A percentile compares a stretch with the other conserved stretches of the same genome.
Evolutionary conservation across 92 coral and sea anemone genomes (phyloP).

Genomic region (Virgularia gustaviana): DNA sequence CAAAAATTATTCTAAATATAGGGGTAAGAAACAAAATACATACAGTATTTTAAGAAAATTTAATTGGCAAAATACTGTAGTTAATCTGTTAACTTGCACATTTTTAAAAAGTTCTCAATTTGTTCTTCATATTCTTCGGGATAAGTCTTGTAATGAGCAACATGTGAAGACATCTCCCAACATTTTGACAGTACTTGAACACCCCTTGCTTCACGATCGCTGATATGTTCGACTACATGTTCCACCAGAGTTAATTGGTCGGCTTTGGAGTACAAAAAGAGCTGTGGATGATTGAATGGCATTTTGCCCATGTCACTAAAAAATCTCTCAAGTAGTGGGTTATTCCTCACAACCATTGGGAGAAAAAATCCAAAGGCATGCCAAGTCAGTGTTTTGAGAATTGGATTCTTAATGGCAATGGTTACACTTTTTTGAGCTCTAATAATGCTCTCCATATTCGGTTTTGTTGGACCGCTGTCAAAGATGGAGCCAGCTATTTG

Average conservation of each 20-base stretch:
- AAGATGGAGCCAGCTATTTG: constrained; percentile 78
- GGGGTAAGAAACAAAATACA: too few relatives aligned
- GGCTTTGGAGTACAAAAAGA: constrained; percentile 69
- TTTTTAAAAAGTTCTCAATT: constrained; percentile 58
- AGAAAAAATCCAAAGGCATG: constrained; percentile 47
- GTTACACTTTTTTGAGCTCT: constrained; percentile 67
- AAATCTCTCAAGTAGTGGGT: constrained; percentile 56
- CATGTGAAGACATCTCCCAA: constrained; percentile 85
- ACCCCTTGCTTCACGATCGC: constrained; percentile 60
- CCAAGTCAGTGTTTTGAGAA: constrained; percentile 56
- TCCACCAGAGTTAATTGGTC: constrained; percentile 67
- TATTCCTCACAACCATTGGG: constrained; percentile 58
- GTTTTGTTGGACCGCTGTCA: constrained; percentile 87
- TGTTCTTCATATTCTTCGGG: constrained; percentile 61
- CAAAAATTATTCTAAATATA: too few relatives aligned
- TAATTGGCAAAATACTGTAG: too few relatives aligned
- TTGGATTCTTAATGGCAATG: constrained; percentile 58
- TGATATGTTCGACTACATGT: constrained; percentile 61
- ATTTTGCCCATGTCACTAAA: constrained; percentile 53
- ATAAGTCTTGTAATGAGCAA: constrained; percentile 80
- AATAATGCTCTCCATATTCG: constrained; percentile 63
- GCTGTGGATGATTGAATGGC: constrained; percentile 57
- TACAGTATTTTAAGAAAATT: too few relatives aligned
- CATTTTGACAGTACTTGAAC: constrained; percentile 57
- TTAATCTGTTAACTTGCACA: too few relatives aligned